Evolutionary conservation across 2,797 vertebrate genomes (phyloP).

Genomic region (Acomys russatus): DNA sequence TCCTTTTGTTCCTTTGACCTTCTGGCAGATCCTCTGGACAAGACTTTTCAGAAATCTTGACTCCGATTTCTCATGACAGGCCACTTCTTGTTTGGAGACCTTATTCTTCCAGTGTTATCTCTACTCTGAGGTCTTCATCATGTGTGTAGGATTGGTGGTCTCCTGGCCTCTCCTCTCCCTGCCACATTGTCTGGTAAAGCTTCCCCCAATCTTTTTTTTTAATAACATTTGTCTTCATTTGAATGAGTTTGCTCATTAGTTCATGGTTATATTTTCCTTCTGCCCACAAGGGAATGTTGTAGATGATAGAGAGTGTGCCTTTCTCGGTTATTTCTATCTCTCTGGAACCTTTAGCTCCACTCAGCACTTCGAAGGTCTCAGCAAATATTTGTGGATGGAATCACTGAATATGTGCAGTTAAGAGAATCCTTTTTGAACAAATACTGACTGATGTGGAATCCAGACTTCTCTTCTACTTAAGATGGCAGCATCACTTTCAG

Average conservation of each 20-base stretch:
- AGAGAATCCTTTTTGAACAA: neutral
- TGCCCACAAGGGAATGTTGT: neutral
- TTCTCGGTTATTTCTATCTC: neutral
- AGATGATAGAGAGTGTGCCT: neutral
- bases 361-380: neutral
- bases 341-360: neutral
- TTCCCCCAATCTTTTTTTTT: no score
- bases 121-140: neutral
- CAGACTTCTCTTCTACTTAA: neutral
- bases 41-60: neutral
- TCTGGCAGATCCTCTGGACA: neutral
- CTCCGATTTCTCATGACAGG: neutral
- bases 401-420: neutral
- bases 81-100: neutral
- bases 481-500: neutral
- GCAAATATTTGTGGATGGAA: neutral
- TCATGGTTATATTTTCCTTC: conserved; percentile 22
- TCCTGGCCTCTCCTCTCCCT: neutral
- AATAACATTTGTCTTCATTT: neutral
- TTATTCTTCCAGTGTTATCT: neutral
- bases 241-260: neutral
- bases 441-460: neutral
- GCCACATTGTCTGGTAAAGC: neutral
- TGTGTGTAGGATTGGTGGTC: neutral
- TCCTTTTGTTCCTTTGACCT: neutral